Base-by-base conservation (phyloP, 2,113 vertebrate genomes). In the Apeltes quadracus region DNA sequence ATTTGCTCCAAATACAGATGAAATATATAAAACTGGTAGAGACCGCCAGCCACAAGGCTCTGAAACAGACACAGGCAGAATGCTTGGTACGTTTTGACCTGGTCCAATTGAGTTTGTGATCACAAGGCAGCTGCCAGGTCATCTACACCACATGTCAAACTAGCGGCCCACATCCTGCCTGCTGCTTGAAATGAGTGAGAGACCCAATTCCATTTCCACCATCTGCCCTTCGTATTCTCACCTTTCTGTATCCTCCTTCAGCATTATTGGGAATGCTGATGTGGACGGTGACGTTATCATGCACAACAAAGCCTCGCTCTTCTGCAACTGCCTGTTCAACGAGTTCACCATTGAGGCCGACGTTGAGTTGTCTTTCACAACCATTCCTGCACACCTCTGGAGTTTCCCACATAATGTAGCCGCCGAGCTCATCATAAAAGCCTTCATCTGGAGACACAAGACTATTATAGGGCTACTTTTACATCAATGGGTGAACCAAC, bases 231-330 rank as follows among this genome's bases (percentile, higher is more conserved):
- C 5, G 43, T 18, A 3, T 23, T 14, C 50, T n/a, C 14, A 92
- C 93, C 90, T 88, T 90, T 44, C 90, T 87, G 78, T 77, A 56
- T 10, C 70, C 88, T 61, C 90, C 91, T 3, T 82, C 69, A 14
- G 87, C 85, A n/a, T 81, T 63, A 41, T 77, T 79, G 1, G 92
- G 90, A 27, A 93, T 76, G 23, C 76, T 36, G 1, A 91, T 71
- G 1, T 70, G 46, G 11, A 90, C 14, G 1, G 59, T 70, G 2
- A 5, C 0, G 0, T 83, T 59, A 14, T 3, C 9, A 4, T 39
- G 59, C 48, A 91, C 34, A 3, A 63, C 13, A 39, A 84, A 90
- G 0, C 79, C 90, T 0, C 59, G 54, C 29, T 79, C 41, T 38
- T 54, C 46, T 2, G 68, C 77, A 15, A 25, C 32, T 0, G 13